These are phyloP conservation scores for Dromiciops gliroides DNA, from an alignment of 2,113 vertebrate species.

Conservation along the genomic window DNA sequence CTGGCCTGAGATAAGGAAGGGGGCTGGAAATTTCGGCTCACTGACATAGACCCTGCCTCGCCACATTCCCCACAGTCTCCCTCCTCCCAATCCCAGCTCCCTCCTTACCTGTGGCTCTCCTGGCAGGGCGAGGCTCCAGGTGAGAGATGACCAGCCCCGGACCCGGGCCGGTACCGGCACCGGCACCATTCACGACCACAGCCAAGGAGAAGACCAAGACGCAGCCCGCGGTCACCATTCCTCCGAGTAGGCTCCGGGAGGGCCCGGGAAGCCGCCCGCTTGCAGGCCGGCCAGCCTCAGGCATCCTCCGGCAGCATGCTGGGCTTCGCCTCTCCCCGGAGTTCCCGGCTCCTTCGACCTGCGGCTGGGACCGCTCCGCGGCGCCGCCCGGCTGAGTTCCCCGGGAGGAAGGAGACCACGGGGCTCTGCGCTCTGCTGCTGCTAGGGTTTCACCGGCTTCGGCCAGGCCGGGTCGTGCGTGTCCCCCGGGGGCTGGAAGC, in stretches of 20 bases:
- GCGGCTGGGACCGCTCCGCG: not conserved
- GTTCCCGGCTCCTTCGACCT: conserved; percentile 45
- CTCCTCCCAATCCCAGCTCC: not conserved
- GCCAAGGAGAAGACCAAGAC: conserved; percentile 81
- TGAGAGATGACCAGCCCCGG: conserved; percentile 69
- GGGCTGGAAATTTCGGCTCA: not conserved
- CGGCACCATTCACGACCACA: conserved; percentile 77
- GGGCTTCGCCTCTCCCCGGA: conserved; percentile 55
- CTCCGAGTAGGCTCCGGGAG: conserved; percentile 73
- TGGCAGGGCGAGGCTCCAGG: conserved; percentile 82
- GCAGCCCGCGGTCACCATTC: conserved; percentile 84
- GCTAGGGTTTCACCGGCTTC: not conserved
- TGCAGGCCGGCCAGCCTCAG: conserved; percentile 79
- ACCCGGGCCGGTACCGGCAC: conserved; percentile 81
- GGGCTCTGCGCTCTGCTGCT: not conserved
- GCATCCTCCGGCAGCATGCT: conserved; percentile 77
- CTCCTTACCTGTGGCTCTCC: conserved; percentile 50
- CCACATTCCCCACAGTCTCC: not conserved
- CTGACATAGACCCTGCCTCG: not conserved
- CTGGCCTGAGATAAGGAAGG: not conserved
- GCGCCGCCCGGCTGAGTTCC: not conserved
- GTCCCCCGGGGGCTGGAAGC: not conserved
- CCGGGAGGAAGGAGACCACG: not conserved
- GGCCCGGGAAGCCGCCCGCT: conserved; percentile 47
- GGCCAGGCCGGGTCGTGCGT: not conserved